Evolutionary conservation across 2,113 vertebrate species (phyloP).

Genomic region (Phrynosoma blainvillii): DNA sequence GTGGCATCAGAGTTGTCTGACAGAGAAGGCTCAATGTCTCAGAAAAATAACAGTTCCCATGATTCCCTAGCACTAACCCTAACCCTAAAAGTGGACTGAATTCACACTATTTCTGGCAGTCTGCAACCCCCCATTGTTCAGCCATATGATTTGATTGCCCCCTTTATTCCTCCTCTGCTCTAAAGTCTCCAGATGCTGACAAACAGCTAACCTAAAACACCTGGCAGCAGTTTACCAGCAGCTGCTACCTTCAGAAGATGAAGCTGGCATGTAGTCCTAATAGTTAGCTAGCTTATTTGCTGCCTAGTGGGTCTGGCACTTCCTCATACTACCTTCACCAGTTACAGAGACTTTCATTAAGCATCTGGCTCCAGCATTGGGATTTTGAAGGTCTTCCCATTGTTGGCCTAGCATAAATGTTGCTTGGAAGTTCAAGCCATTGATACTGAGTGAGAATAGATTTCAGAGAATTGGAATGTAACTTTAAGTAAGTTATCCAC

Average conservation of each 20-base stretch:
- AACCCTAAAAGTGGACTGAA: no score
- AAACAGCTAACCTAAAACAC: not conserved
- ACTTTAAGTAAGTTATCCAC: no score
- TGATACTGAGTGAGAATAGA: no score
- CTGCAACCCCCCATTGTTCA: no score
- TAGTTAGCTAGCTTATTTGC: not conserved
- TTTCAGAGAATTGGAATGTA: no score
- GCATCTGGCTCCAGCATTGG: not conserved
- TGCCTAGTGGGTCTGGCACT: not conserved
- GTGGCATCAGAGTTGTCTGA: no score
- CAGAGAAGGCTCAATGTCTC: no score
- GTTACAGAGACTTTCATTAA: constrained; percentile 22
- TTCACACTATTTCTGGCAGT: no score
- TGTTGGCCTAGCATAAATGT: not conserved
- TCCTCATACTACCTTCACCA: not conserved
- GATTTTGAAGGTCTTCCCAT: not conserved
- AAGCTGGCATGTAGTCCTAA: not conserved
- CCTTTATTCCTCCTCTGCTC: not conserved
- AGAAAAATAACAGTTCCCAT: no score
- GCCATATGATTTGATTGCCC: not conserved
- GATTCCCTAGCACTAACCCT: no score
- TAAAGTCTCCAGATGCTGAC: not conserved
- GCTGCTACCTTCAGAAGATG: constrained; percentile 14
- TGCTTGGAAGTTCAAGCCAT: not conserved
- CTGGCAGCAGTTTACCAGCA: not conserved